Base-by-base conservation (phyloP, 1,140 invertebrate genomes). In the Caenorhabditis inopinata region DNA sequence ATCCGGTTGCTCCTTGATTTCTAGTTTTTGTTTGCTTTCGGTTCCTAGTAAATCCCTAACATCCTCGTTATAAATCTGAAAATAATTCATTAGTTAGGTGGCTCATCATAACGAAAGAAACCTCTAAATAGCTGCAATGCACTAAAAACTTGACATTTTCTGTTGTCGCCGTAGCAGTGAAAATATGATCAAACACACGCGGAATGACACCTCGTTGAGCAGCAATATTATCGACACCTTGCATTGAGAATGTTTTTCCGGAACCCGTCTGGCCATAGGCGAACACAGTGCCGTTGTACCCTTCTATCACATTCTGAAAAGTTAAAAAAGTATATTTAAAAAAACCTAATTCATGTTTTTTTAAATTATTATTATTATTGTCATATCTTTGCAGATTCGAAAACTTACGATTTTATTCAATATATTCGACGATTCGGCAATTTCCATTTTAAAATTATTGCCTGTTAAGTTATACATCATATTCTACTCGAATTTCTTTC, bases 101-200 rank as follows among this genome's bases (percentile, higher is more conserved):
- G 2, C 21, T 45, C 46, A n/a, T 25, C 6, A 16, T 27, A 38
- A 48, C 21, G 29, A 29, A n/a, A 38, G 58, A 21, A 42, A 87
- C 87, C 89, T 97, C 95, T 47, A 96, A 91, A 88, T 96, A 97
- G 62, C 94, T 95, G n/a, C 94, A 92, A 76, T 95, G 91, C 0
- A 95, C 94, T 48, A 97, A 90, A 89, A 94, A 97, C 88, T 95
- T 94, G 21, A 92, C 92, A 78, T 92, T 91, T 51, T 93, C 92
- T 12, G 93, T 92, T 0, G 94, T 93, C 9, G 94, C 92, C 38
- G 95, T 95, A 0, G 94, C 93, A 89, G 96, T 94, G 90, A 96
- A 97, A 51, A 96, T 92, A 85, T 96, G 95, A 86, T 96, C 94
- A 89, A 96, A 93, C 2, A 94, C 92, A n/a, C 80, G 91, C 11